A percentile compares a stretch with the other conserved stretches of the same genome.
phyloP scores from a whole-genome alignment of 2,888 invertebrate genomes.

The Diadegma fenestrale region DNA sequence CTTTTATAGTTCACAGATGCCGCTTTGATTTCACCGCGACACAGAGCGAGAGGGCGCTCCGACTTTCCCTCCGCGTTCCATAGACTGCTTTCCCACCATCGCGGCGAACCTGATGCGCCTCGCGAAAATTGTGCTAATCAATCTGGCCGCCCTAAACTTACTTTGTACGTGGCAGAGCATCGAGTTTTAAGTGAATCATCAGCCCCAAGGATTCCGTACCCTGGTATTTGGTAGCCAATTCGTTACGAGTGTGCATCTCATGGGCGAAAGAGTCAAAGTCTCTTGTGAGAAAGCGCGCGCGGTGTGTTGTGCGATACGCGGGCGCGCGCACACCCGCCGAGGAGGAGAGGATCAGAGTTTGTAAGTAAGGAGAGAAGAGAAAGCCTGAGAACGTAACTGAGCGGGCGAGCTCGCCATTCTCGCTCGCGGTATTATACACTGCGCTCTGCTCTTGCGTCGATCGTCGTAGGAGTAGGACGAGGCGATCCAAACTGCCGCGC shows the following conservation, averaged over 20 bases:
- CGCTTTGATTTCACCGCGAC: conserved; percentile 11
- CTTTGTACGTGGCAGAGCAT: background rate
- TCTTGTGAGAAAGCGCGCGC: conserved; percentile 19
- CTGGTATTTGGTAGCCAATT: background rate
- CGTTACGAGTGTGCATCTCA: background rate
- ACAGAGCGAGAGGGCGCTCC: background rate
- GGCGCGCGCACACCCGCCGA: conserved; percentile 29
- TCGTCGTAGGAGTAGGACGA: conserved; percentile 18
- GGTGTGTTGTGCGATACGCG: conserved; percentile 20
- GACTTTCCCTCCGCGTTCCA: background rate
- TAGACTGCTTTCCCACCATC: background rate
- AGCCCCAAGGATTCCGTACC: background rate
- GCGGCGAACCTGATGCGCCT: background rate
- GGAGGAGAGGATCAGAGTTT: conserved; percentile 78
- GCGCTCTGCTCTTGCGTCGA: conserved; percentile 37
- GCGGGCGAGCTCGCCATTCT: conserved; percentile 66
- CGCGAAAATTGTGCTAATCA: background rate
- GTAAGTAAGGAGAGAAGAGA: conserved; percentile 84
- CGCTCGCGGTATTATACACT: conserved; percentile 48
- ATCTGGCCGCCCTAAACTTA: background rate
- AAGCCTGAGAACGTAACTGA: conserved; percentile 84
- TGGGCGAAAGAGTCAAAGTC: background rate
- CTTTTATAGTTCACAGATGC: conserved; percentile 7
- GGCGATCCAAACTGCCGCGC: conserved; percentile 55
- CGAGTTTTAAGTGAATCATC: background rate